Evolutionary conservation across 2,797 vertebrate genomes (phyloP).

Genomic region (Typhlichthys eigenmanni): DNA sequence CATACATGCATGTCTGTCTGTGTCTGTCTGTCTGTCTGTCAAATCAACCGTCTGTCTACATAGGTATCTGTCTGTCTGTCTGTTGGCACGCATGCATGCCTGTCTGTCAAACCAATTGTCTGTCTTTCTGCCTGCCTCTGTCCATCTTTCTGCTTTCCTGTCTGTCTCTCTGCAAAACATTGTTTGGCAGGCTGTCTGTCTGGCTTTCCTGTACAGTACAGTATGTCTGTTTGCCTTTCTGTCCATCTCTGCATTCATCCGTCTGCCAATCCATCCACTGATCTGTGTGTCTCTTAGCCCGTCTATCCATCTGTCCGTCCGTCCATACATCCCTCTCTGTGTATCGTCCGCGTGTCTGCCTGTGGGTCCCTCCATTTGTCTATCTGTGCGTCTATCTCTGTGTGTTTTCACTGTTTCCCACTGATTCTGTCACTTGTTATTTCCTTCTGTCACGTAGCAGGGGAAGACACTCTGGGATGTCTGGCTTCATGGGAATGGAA

Average conservation of each 20-base stretch:
- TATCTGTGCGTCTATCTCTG: neutral
- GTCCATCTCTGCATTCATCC: no score
- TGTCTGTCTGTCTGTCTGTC: neutral
- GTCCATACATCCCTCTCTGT: constrained; percentile 20
- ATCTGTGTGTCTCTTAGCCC: no score
- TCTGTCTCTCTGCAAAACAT: neutral
- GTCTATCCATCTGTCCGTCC: neutral
- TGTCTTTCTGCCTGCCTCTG: no score
- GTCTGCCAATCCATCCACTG: neutral
- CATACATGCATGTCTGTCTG: neutral
- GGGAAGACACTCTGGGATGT: constrained; percentile 46
- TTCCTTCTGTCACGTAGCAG: constrained; percentile 18
- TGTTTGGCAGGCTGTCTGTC: no score
- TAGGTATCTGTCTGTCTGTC: no score
- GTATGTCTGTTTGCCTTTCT: no score
- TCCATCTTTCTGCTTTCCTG: constrained; percentile 23
- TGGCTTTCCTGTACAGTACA: no score
- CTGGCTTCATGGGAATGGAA: constrained; percentile 88
- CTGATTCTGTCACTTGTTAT: constrained; percentile 16
- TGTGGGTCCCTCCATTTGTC: neutral
- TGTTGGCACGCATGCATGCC: constrained; percentile 1
- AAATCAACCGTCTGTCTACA: no score
- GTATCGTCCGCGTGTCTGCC: no score
- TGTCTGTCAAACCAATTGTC: neutral
- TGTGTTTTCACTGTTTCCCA: constrained; percentile 5